Conservation (phyloP, 2,113 vertebrate species). For the Dinomys branickii region DNA sequence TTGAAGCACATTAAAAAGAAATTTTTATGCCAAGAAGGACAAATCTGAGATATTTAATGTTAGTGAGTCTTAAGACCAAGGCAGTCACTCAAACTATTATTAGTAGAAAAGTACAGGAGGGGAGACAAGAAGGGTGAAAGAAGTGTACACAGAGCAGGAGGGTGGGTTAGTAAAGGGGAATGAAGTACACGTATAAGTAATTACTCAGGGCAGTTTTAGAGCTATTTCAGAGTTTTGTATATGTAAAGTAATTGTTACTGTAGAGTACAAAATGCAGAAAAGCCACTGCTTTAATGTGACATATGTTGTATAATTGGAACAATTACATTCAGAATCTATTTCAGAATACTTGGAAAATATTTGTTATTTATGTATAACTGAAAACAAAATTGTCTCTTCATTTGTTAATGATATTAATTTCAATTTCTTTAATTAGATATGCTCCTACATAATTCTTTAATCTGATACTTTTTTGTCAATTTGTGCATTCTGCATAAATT, state of each 20-base stretch:
- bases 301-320: background rate
- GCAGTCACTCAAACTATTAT: background rate
- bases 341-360: background rate
- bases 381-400: background rate
- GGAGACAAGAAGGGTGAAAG: background rate
- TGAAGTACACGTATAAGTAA: background rate
- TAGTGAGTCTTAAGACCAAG: background rate
- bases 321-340: background rate
- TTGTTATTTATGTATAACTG: background rate
- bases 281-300: background rate
- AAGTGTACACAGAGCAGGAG: background rate
- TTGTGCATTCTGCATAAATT: background rate
- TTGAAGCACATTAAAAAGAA: background rate
- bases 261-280: background rate
- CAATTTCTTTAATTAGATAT: background rate
- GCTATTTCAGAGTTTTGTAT: background rate
- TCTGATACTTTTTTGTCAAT: background rate
- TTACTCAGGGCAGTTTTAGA: background rate
- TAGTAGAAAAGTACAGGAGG: background rate
- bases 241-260: background rate
- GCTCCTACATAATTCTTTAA: background rate
- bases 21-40: accelerated
- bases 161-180: background rate
- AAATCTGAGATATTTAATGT: background rate
- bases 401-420: background rate